Percentiles rank a stretch among this genome's conserved stretches.
Evolutionary conservation across 2,888 invertebrate genomes (phyloP).

Genomic region (Rhingia campestris): DNA sequence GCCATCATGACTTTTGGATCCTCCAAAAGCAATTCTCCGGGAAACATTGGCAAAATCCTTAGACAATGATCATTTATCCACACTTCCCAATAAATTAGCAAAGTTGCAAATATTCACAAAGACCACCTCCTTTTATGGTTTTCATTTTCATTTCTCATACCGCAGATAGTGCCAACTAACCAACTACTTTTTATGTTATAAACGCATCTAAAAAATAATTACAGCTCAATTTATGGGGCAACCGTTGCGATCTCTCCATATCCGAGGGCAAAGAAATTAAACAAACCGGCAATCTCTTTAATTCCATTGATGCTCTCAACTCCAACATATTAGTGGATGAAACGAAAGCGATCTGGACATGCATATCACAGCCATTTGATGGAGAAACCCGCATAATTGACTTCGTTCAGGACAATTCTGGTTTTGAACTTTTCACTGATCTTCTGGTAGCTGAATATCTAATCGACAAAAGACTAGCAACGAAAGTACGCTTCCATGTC

Average conservation of each 20-base stretch:
- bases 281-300: constrained; percentile 84
- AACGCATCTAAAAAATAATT: not conserved
- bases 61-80: not conserved
- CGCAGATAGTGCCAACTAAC: no score
- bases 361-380: constrained; percentile 76
- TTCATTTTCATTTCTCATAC: no score
- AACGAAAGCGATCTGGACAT: constrained; percentile 84
- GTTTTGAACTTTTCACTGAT: constrained; percentile 96
- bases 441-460: constrained; percentile 93
- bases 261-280: constrained; percentile 88
- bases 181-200: not conserved
- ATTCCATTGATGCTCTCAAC: constrained; percentile 84
- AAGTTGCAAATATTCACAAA: not conserved
- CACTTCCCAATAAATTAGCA: not conserved
- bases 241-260: constrained; percentile 95
- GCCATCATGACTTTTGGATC: no score
- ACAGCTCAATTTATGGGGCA: constrained; percentile 94
- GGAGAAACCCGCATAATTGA: constrained; percentile 83
- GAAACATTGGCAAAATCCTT: not conserved
- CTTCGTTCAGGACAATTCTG: constrained; percentile 95
- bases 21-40: no score
- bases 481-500: constrained; percentile 90
- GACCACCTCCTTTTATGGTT: not conserved
- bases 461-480: constrained; percentile 85
- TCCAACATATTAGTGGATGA: constrained; percentile 86